Conservation (phyloP, 2,113 vertebrate genomes). For the Datnioides undecimradiatus region DNA sequence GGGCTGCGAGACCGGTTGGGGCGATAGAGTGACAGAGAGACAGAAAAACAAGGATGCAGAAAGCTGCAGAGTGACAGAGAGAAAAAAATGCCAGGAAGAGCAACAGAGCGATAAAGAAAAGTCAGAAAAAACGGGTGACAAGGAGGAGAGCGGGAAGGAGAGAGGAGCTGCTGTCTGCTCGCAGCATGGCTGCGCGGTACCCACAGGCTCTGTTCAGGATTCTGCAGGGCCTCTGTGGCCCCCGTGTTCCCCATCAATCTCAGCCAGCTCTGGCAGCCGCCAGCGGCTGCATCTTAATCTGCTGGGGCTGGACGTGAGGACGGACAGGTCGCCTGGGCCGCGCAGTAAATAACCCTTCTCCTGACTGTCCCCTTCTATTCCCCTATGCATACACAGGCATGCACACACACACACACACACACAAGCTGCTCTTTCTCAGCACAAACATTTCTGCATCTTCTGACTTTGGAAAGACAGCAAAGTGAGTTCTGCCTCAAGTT, state of each 20-base stretch:
- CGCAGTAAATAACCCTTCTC: slow-evolving; percentile 79
- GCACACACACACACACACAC: slow-evolving; percentile 9
- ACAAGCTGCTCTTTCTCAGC: slow-evolving; percentile 14
- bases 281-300: slow-evolving; percentile 81
- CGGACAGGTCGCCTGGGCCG: slow-evolving; percentile 77
- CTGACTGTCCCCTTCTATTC: slow-evolving; percentile 66
- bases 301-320: slow-evolving; percentile 80
- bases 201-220: slow-evolving; percentile 72
- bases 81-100: slow-evolving; percentile 45
- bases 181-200: slow-evolving; percentile 38
- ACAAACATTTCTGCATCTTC: slow-evolving; percentile 30
- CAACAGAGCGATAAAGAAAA: slow-evolving; percentile 63
- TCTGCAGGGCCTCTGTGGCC: slow-evolving; percentile 72
- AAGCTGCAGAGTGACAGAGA: slow-evolving; percentile 63
- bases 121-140: slow-evolving; percentile 59
- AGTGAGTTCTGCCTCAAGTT: slow-evolving; percentile 1
- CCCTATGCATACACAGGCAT: slow-evolving; percentile 37
- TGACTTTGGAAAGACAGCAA: neutral
- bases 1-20: slow-evolving; percentile 36
- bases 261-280: slow-evolving; percentile 69
- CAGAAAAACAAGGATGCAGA: slow-evolving; percentile 59
- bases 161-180: slow-evolving; percentile 46
- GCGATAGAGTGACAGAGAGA: slow-evolving; percentile 62
- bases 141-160: slow-evolving; percentile 23
- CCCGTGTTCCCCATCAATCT: slow-evolving; percentile 82